Percentiles rank a stretch among this genome's conserved stretches.
Evolutionary conservation across 2,888 invertebrate genomes (phyloP).

Genomic region (Eumerus sabulonum): DNA sequence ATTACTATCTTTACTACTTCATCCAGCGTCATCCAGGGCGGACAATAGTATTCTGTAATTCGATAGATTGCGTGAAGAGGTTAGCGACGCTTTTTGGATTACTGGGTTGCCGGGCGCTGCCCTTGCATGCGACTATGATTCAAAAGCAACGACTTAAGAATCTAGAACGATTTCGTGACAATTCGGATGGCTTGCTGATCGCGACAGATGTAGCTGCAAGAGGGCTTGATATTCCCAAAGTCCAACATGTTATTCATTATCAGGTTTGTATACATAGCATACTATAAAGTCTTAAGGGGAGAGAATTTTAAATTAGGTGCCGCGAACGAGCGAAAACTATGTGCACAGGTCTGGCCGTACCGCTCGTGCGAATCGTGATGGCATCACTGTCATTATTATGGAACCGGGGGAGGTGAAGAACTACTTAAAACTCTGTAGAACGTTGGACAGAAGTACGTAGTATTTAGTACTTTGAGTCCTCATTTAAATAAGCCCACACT

Average conservation of each 20-base stretch:
- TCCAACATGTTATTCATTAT: constrained; percentile 98
- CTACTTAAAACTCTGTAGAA: constrained; percentile 90
- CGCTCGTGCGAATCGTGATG: constrained; percentile 92
- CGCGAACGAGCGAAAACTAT: constrained; percentile 96
- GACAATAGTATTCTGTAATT: constrained; percentile 96
- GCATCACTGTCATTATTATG: constrained; percentile 94
- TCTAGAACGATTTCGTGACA: constrained; percentile 90
- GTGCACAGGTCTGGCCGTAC: constrained; percentile 98
- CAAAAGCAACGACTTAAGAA: constrained; percentile 96
- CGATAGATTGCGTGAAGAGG: constrained; percentile 94
- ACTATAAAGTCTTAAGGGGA: background rate
- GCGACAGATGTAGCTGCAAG: constrained; percentile 99
- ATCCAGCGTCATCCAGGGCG: constrained; percentile 90
- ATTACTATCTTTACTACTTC: constrained; percentile 95
- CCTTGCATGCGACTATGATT: constrained; percentile 93
- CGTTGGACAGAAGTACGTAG: constrained; percentile 89
- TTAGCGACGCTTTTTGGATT: constrained; percentile 84
- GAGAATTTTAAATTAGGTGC: constrained; percentile 81
- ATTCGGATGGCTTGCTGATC: constrained; percentile 87
- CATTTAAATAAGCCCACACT: background rate
- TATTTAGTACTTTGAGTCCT: background rate
- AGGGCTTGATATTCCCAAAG: constrained; percentile 95
- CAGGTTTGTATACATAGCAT: constrained; percentile 79
- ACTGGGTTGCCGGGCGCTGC: constrained; percentile 86
- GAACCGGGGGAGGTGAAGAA: constrained; percentile 91